A percentile compares a stretch with the other conserved stretches of the same genome.
Evolutionary conservation across 2,888 invertebrate species (phyloP).

Genomic region (Stenurella melanura): DNA sequence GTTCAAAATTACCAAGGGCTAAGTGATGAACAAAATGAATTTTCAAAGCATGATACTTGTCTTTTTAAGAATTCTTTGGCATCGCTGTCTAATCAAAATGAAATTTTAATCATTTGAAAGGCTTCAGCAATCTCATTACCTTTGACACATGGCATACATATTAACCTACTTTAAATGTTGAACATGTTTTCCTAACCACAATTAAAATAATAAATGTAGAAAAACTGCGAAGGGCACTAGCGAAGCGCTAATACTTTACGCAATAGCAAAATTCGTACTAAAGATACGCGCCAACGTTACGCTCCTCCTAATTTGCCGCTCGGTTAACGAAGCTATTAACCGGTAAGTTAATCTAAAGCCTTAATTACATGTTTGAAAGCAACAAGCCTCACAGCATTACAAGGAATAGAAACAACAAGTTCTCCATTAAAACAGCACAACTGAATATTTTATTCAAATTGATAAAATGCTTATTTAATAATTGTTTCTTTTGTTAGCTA

Average conservation of each 20-base stretch:
- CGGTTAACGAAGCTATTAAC: conserved; percentile 23
- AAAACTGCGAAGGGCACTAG: background rate
- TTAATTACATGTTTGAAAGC: conserved; percentile 24
- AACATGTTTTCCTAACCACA: too few species aligned
- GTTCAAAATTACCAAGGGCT: too few species aligned
- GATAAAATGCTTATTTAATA: conserved; percentile 24
- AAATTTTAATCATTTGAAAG: too few species aligned
- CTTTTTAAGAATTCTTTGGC: too few species aligned
- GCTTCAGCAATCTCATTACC: too few species aligned
- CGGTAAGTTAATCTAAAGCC: conserved; percentile 16
- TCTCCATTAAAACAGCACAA: conserved; percentile 18
- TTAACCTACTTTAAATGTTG: too few species aligned
- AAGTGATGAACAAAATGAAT: too few species aligned
- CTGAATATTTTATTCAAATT: conserved; percentile 4
- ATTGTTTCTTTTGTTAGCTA: conserved; percentile 28
- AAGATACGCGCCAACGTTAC: background rate
- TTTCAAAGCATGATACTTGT: too few species aligned
- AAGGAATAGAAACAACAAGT: conserved; percentile 7
- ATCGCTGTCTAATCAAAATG: too few species aligned
- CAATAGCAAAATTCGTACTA: background rate
- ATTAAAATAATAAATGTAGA: background rate
- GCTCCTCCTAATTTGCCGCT: conserved; percentile 12
- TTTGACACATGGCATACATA: too few species aligned
- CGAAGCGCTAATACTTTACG: background rate
- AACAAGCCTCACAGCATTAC: background rate